Evolutionary conservation across 2,888 invertebrate genomes (phyloP).

Genomic region (Cephalotes varians): DNA sequence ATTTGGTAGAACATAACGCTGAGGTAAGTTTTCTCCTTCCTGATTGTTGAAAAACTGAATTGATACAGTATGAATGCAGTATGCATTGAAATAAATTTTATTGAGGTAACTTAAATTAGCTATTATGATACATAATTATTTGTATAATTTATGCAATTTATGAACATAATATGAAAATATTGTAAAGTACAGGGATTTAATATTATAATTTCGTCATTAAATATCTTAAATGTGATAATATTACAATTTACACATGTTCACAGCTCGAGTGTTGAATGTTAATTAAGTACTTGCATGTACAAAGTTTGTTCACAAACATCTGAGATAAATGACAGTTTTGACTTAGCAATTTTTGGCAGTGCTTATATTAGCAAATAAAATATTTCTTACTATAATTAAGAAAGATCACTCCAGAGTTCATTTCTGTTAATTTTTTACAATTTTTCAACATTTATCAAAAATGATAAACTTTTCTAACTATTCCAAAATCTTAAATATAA

Average conservation of each 20-base stretch:
- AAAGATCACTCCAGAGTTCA: neutral
- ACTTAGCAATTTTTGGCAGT: neutral
- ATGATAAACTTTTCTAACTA: neutral
- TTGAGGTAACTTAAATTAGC: conserved; percentile 1
- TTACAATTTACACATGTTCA: conserved; percentile 30
- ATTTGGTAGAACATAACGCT: conserved; percentile 95
- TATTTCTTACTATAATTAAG: neutral
- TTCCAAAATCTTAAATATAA: neutral
- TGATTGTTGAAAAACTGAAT: neutral
- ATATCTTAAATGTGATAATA: conserved; percentile 32
- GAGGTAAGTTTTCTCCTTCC: conserved; percentile 89
- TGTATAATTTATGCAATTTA: conserved; percentile 17
- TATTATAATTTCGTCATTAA: neutral
- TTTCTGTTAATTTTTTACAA: neutral
- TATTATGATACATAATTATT: conserved; percentile 1
- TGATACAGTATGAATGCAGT: no score
- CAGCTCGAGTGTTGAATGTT: conserved; percentile 27
- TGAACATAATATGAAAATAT: conserved; percentile 20
- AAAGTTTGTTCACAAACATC: neutral
- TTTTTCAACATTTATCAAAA: neutral
- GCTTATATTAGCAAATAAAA: neutral
- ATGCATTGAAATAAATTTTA: neutral
- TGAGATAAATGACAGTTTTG: conserved; percentile 4
- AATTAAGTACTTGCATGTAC: conserved; percentile 44
- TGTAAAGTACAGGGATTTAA: conserved; percentile 1